Conservation (phyloP, 2,888 invertebrate species). For the Sinhomidia bicolor region DNA sequence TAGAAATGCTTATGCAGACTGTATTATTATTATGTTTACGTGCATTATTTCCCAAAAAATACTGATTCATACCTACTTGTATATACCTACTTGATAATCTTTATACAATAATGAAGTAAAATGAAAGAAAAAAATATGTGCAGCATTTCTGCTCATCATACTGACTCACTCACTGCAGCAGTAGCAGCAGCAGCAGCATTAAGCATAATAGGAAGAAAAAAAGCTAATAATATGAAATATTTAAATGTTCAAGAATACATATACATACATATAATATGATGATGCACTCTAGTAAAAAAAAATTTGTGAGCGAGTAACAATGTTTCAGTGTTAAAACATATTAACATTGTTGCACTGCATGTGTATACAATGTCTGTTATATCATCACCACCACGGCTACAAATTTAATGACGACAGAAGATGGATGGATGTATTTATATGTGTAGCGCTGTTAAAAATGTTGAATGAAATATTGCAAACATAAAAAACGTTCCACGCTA, state of each 20-base stretch:
- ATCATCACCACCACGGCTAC: neutral
- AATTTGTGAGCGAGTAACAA: neutral
- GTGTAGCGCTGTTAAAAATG: neutral
- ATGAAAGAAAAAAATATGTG: neutral
- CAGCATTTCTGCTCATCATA: neutral
- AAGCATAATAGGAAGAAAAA: neutral
- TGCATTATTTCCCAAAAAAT: conserved; percentile 13
- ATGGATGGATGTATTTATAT: neutral
- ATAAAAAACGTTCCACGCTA: conserved; percentile 50
- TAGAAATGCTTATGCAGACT: neutral
- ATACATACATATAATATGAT: neutral
- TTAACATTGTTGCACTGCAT: neutral
- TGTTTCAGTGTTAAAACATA: neutral
- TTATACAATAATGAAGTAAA: neutral
- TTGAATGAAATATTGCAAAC: conserved; percentile 58
- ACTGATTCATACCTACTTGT: neutral
- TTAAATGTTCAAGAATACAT: neutral
- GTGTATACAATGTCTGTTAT: neutral
- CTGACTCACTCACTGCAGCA: no score
- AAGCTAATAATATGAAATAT: neutral
- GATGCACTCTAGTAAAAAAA: no score
- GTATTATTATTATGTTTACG: neutral
- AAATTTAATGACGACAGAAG: neutral
- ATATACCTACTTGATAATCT: no score
- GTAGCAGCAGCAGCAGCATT: no score